These are phyloP conservation scores for Cepphus grylle DNA, from an alignment of 2,113 vertebrate genomes.

Conservation along the genomic window DNA sequence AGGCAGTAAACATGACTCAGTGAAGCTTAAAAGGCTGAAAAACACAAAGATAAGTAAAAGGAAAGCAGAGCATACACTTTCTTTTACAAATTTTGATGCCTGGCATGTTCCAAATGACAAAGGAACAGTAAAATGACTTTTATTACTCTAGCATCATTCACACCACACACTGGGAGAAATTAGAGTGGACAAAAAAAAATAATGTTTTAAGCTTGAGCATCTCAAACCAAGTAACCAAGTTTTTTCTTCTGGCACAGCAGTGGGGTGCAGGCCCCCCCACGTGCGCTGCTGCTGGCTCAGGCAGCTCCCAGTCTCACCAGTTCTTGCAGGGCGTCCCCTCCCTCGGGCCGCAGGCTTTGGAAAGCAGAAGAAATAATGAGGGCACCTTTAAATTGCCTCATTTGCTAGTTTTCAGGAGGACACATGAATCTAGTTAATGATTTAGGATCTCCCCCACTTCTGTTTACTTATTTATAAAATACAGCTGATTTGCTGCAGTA, in stretches of 20 bases:
- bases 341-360: not conserved
- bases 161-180: not conserved
- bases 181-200: not conserved
- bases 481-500: not conserved
- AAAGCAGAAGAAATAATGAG: not conserved
- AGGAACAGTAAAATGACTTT: not conserved
- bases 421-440: constrained; percentile 13
- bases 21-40: not conserved
- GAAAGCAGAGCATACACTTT: not conserved
- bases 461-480: constrained; percentile 15
- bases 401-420: not conserved
- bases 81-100: not conserved
- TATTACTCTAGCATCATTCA: not conserved
- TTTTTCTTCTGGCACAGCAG: not conserved
- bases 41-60: not conserved
- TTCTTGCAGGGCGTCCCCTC: not conserved
- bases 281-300: not conserved
- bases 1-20: not conserved
- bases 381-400: not conserved
- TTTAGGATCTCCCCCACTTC: not conserved
- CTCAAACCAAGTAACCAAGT: not conserved
- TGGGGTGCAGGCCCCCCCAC: not conserved
- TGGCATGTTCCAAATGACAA: not conserved
- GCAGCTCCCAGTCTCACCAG: not conserved
- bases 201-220: not conserved